Conservation (phyloP, 2,797 vertebrate species). For the Parauchenoglanis punctatus region DNA sequence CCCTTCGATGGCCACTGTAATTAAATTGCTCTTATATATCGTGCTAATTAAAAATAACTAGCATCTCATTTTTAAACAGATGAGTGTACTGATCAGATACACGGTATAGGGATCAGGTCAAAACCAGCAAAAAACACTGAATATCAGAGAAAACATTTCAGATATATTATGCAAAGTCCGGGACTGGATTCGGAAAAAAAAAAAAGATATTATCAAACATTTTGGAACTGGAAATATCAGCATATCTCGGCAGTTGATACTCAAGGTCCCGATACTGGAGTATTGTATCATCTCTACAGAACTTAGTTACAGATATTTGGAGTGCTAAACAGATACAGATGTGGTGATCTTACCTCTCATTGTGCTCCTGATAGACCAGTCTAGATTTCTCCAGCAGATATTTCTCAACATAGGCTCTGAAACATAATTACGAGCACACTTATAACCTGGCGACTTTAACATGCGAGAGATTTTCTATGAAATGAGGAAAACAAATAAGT, state of each 20-base stretch:
- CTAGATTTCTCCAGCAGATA: constrained; percentile 97
- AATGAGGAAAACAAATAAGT: background rate
- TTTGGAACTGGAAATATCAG: background rate
- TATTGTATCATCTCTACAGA: background rate
- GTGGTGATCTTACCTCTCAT: constrained; percentile 82
- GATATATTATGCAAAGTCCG: background rate
- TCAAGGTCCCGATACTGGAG: background rate
- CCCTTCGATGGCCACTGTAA: background rate
- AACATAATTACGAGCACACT: background rate
- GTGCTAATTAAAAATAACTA: background rate
- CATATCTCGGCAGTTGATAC: background rate
- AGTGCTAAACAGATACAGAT: background rate
- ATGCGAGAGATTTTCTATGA: background rate
- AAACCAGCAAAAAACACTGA: background rate
- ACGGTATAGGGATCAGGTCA: background rate
- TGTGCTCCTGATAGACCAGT: constrained; percentile 97
- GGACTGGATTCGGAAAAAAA: background rate
- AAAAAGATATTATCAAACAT: background rate
- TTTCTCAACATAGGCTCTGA: constrained; percentile 87
- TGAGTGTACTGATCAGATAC: background rate
- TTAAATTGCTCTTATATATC: background rate
- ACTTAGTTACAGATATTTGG: background rate
- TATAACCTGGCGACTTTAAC: background rate
- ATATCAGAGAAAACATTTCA: background rate
- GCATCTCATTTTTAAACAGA: background rate